Evolutionary conservation across 1,140 invertebrate species (phyloP).

Genomic region (Drosophila prosaltans): DNA sequence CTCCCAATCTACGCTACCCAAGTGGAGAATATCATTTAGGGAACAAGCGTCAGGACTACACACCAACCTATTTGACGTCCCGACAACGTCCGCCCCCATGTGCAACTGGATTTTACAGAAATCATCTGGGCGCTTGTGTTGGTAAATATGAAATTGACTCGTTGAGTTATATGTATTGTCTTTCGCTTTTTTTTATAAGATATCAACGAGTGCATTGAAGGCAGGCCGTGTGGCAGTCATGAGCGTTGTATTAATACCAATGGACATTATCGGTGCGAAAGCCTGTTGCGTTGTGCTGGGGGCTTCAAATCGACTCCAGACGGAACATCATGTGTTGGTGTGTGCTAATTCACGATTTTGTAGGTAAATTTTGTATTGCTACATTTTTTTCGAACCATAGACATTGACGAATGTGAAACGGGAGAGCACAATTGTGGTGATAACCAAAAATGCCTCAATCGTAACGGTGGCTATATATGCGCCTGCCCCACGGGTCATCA

Average conservation of each 20-base stretch:
- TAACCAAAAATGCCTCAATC: slow-evolving; percentile 90
- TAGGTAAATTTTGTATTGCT: background rate
- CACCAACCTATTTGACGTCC: slow-evolving; percentile 6
- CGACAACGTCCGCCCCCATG: slow-evolving; percentile 38
- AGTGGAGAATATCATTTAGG: background rate
- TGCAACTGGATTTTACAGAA: slow-evolving; percentile 64
- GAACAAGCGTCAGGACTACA: slow-evolving; percentile 26
- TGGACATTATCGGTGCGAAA: slow-evolving; percentile 85
- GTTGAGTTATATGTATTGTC: background rate
- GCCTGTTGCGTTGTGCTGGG: slow-evolving; percentile 82
- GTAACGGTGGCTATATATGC: slow-evolving; percentile 89
- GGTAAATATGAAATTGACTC: slow-evolving; percentile 54
- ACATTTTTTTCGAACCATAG: slow-evolving; percentile 66
- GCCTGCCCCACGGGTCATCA: slow-evolving; percentile 88
- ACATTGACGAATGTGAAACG: slow-evolving; percentile 88
- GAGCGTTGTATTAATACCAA: slow-evolving; percentile 85
- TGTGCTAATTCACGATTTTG: slow-evolving; percentile 14
- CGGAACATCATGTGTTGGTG: slow-evolving; percentile 83
- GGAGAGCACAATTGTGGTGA: slow-evolving; percentile 87
- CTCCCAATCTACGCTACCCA: background rate
- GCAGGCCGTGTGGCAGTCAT: slow-evolving; percentile 80
- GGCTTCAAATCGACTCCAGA: slow-evolving; percentile 83
- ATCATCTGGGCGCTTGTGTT: slow-evolving; percentile 71
- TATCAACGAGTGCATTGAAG: slow-evolving; percentile 83
- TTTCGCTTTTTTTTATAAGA: slow-evolving; percentile 59